Evolutionary conservation across 2,888 invertebrate species (phyloP), one percentile per base, ranked within the genome.

Genomic region (Metallyticus violacea): DNA sequence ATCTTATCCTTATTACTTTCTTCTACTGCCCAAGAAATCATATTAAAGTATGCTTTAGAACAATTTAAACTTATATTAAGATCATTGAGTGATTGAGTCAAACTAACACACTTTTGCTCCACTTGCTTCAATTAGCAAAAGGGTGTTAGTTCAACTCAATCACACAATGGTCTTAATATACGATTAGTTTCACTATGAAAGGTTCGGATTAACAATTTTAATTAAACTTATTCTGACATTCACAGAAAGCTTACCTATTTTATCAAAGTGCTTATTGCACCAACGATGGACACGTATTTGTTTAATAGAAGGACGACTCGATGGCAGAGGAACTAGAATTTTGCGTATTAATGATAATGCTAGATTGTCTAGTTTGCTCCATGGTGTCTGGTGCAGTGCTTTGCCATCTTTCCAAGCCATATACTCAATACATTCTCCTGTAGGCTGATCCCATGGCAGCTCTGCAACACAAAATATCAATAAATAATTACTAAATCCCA

Each of bases 371-470:
- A 98, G 92, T 92, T 97, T 97, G 89, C 93, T 94, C 97, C 97
- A 98, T 0, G 97, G 97, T 7, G 95, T 94, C 85, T 93, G 92
- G 4, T 85, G 82, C 6, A 79, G 7, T 88, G 93, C 92, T 89
- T 95, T 93, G 87, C 93, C 94, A 76, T 94, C 94, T 90, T 94
- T 95, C 97, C 97, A 99, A 88, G 94, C 93, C 81, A 93, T 92
- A 92, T 95, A 99, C 90, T 97, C 97, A 88, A 92, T 90, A 91
- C 96, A 97, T 27, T 93, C 93, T 82, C 91, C 91, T 87, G 94
- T 93, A 6, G 99, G 97, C 90, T 96, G 95, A 92, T 98, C 97
- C 99, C 99, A 99, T 80, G 99, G 99, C 90, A 99, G 92, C 92
- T 99, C 99, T 98, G 92, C 26, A 91, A 90, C 87, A 87, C n/a